Percentiles rank a stretch among this genome's conserved stretches.
Evolutionary conservation across 2,888 invertebrate species (phyloP).

Genomic region (Ctenicera cuprea): DNA sequence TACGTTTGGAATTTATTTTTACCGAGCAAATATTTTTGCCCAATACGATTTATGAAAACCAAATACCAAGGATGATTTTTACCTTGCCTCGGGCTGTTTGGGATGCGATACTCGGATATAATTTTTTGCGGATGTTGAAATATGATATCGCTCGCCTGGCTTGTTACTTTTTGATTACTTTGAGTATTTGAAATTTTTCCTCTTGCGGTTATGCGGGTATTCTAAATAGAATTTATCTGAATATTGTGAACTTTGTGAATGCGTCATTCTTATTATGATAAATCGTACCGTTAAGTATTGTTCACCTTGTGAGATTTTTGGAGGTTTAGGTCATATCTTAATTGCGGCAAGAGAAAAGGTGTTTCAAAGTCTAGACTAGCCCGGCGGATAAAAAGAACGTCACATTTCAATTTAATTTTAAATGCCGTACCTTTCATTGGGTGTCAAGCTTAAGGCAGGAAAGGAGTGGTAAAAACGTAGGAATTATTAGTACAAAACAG

Average conservation of each 20-base stretch:
- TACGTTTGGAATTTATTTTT: background rate
- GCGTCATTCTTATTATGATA: background rate
- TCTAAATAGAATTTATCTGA: too few species aligned
- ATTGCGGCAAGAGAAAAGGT: background rate
- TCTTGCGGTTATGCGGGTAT: too few species aligned
- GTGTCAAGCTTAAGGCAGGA: background rate
- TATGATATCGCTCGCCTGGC: background rate
- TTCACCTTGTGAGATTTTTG: conserved; percentile 7
- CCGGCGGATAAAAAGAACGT: background rate
- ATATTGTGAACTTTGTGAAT: too few species aligned
- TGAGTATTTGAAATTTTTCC: background rate
- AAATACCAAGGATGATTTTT: background rate
- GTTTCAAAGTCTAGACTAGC: background rate
- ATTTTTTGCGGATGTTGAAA: background rate
- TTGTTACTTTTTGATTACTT: background rate
- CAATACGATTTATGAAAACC: background rate
- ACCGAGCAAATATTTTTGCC: background rate
- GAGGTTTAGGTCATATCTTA: conserved; percentile 6
- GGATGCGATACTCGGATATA: background rate
- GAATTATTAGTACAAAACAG: too few species aligned
- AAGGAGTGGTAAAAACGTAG: too few species aligned
- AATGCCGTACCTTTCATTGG: background rate
- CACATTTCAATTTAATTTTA: background rate
- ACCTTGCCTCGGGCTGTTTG: background rate
- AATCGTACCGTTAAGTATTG: background rate